Evolutionary conservation across 2,113 vertebrate genomes (phyloP).

Genomic region (Pluvianellus socialis): DNA sequence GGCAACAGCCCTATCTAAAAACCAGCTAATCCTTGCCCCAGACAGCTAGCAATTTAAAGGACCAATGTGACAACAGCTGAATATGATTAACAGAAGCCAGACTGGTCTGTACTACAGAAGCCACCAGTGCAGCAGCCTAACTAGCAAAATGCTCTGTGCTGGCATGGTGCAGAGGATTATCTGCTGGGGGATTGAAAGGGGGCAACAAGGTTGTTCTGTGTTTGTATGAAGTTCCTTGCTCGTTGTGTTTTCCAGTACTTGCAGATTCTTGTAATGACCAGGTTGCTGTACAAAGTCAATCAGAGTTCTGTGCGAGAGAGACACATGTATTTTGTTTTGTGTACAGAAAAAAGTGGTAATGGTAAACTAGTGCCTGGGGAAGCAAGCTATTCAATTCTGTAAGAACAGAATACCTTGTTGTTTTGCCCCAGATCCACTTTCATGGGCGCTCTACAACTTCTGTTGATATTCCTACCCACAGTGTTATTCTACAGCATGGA

Average conservation of each 20-base stretch:
- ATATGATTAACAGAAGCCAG: not conserved
- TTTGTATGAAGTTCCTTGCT: not conserved
- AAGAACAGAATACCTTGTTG: not conserved
- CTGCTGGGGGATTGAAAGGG: not conserved
- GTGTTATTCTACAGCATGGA: not conserved
- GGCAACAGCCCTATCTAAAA: not conserved
- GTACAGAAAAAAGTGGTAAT: not conserved
- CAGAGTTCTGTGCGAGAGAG: not conserved
- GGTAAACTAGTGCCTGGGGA: not conserved
- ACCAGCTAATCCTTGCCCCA: not conserved
- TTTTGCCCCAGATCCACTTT: not conserved
- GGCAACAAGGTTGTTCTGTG: not conserved
- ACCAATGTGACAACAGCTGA: not conserved
- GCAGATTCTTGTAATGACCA: not conserved
- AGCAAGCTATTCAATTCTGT: not conserved
- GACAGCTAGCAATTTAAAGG: not conserved
- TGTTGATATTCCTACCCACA: not conserved
- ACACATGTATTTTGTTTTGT: not conserved
- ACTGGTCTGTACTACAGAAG: not conserved
- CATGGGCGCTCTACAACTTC: not conserved
- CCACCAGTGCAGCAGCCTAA: not conserved
- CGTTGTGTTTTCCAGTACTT: not conserved
- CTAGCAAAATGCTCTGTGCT: not conserved
- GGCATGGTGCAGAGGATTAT: not conserved
- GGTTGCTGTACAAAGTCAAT: not conserved